Evolutionary conservation across 2,113 vertebrate genomes (phyloP).

Genomic region (Toxotes chatareus): DNA sequence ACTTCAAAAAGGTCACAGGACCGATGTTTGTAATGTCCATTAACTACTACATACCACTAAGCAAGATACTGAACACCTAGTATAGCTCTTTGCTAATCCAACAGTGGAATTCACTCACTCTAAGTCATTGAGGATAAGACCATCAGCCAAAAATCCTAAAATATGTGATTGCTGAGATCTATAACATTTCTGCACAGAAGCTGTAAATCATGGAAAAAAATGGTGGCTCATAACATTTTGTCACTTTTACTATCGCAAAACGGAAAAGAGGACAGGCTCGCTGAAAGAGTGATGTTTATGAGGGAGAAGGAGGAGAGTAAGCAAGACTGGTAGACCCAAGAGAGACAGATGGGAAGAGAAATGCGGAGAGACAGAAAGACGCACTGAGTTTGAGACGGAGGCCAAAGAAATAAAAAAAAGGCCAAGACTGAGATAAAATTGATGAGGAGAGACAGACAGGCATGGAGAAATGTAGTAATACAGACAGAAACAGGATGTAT

Average conservation of each 20-base stretch:
- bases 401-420: constrained; percentile 11
- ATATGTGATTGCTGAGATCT: constrained; percentile 23
- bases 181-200: constrained; percentile 19
- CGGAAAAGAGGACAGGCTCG: constrained; percentile 37
- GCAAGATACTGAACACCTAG: neutral
- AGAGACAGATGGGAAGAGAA: constrained; percentile 52
- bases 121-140: neutral
- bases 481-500: constrained; percentile 18
- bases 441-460: constrained; percentile 12
- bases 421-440: neutral
- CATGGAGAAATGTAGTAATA: constrained; percentile 14
- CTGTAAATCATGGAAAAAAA: constrained; percentile 31
- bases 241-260: constrained; percentile 51
- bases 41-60: constrained; percentile 6
- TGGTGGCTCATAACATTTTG: constrained; percentile 44
- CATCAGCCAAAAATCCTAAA: constrained; percentile 24
- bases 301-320: constrained; percentile 45
- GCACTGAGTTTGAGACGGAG: constrained; percentile 26
- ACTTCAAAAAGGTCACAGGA: constrained; percentile 1
- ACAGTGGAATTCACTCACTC: neutral
- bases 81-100: neutral
- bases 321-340: constrained; percentile 38
- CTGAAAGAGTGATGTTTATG: constrained; percentile 53
- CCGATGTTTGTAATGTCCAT: constrained; percentile 10
- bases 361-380: constrained; percentile 34